A percentile compares a stretch with the other conserved stretches of the same genome.
Conservation (phyloP, 2,113 vertebrate genomes). For the Ariopsis seemanni region DNA sequence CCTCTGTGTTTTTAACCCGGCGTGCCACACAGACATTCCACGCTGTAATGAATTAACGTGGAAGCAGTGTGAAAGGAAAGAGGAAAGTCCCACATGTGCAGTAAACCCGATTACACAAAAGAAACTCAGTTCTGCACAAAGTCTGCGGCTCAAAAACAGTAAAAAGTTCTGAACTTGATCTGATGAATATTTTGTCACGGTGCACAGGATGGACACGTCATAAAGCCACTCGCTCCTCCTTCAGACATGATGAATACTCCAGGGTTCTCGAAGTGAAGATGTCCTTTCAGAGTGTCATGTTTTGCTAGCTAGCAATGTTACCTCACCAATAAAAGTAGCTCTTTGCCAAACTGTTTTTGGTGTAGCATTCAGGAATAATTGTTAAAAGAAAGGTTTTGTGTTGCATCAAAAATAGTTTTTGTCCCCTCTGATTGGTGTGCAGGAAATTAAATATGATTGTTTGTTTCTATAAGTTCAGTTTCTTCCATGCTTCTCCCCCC, state of each 20-base stretch:
- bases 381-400: not conserved
- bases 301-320: not conserved
- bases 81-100: not conserved
- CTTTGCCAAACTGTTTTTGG: not conserved
- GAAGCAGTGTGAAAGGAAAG: not conserved
- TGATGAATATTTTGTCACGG: not conserved
- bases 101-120: not conserved
- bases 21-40: slow-evolving; percentile 22
- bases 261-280: not conserved
- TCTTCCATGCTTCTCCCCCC: too few relatives aligned
- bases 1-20: not conserved
- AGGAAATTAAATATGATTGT: too few relatives aligned
- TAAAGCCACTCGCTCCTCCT: not conserved
- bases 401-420: not conserved
- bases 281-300: not conserved
- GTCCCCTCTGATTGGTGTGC: too few relatives aligned
- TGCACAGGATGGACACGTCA: not conserved
- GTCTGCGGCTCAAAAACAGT: not conserved
- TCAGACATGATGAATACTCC: not conserved
- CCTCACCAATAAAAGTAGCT: not conserved
- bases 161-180: not conserved
- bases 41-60: slow-evolving; percentile 28
- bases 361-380: not conserved
- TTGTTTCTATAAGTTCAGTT: too few relatives aligned
- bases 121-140: not conserved